Percentiles rank a stretch among this genome's conserved stretches.
These are phyloP conservation scores for Notoglanidium macrostoma DNA, from an alignment of 2,797 vertebrate species.

Conservation along the genomic window DNA sequence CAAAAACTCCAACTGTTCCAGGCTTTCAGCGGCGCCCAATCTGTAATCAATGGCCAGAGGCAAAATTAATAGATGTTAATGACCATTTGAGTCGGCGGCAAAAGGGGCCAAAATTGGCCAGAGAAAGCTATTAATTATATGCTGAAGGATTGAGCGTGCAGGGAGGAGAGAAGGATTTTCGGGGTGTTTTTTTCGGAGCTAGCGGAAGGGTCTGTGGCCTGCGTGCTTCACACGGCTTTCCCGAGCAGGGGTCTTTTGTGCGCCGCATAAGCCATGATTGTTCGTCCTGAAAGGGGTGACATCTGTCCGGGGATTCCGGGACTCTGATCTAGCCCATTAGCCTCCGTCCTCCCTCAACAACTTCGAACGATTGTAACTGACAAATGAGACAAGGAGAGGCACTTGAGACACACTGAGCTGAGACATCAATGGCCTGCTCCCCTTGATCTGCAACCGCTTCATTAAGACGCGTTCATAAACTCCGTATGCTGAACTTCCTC, in stretches of 20 bases:
- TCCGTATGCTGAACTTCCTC: constrained; percentile 39
- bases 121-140: constrained; percentile 78
- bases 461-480: constrained; percentile 45
- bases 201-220: constrained; percentile 62
- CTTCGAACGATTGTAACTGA: constrained; percentile 59
- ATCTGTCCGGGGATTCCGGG: constrained; percentile 74
- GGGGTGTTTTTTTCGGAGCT: constrained; percentile 40
- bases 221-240: constrained; percentile 75
- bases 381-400: constrained; percentile 57
- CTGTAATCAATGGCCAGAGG: constrained; percentile 75
- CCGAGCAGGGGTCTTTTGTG: constrained; percentile 71
- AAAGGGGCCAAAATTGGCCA: constrained; percentile 70
- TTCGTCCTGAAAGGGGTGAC: constrained; percentile 70
- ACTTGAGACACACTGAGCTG: constrained; percentile 54
- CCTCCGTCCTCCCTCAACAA: constrained; percentile 55
- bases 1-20: constrained; percentile 73
- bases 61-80: constrained; percentile 81
- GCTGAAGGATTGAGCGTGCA: constrained; percentile 56
- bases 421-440: constrained; percentile 46
- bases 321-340: constrained; percentile 69
- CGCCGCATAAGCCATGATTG: constrained; percentile 69
- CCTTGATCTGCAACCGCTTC: constrained; percentile 51
- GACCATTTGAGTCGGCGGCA: constrained; percentile 73
- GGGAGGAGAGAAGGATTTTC: constrained; percentile 56
- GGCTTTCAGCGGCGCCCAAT: constrained; percentile 68